Evolutionary conservation across 2,888 invertebrate genomes (phyloP).

Genomic region (Heliconius erato): DNA sequence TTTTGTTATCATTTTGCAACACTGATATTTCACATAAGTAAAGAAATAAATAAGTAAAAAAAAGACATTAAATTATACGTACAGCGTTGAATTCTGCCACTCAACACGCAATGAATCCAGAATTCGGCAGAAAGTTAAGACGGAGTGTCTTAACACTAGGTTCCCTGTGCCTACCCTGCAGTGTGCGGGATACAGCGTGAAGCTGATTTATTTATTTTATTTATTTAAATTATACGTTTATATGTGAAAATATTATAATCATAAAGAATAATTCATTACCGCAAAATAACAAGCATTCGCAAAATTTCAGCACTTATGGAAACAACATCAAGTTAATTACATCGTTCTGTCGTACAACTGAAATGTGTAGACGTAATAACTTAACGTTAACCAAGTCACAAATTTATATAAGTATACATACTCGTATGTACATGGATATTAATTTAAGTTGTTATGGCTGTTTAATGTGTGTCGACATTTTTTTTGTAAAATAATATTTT

Average conservation of each 20-base stretch:
- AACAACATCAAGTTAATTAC: constrained; percentile 18
- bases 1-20: not conserved
- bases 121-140: too few relatives aligned
- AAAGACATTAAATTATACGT: too few relatives aligned
- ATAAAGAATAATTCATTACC: not conserved
- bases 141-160: too few relatives aligned
- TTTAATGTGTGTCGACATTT: not conserved
- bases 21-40: not conserved
- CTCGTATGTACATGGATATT: not conserved
- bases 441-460: not conserved
- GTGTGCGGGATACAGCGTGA: too few relatives aligned
- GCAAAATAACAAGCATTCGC: not conserved
- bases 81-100: too few relatives aligned
- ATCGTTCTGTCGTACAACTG: constrained; percentile 8
- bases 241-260: not conserved
- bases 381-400: constrained; percentile 6
- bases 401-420: not conserved
- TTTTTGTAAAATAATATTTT: not conserved
- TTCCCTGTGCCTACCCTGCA: too few relatives aligned
- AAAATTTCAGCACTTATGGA: constrained; percentile 8
- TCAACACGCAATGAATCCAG: too few relatives aligned
- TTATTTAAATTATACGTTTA: not conserved
- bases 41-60: too few relatives aligned
- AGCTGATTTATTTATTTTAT: too few relatives aligned
- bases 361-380: constrained; percentile 4